phyloP scores from a whole-genome alignment of 2,888 invertebrate species.

The Amblyjoppa fuscipennis region DNA sequence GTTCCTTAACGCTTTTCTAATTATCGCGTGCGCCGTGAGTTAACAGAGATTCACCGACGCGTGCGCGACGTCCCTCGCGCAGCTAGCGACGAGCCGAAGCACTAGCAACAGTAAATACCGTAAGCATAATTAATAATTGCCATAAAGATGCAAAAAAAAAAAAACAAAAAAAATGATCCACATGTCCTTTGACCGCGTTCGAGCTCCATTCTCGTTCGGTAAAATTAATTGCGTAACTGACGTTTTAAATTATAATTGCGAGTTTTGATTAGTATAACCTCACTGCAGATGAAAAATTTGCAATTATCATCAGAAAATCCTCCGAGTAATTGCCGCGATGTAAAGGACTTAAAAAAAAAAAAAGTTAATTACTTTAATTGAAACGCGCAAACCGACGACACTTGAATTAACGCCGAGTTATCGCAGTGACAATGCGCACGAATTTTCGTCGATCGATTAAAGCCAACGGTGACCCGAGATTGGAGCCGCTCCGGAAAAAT shows the following conservation, averaged over 20 bases:
- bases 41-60: slow-evolving; percentile 26
- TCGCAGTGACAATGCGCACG: not conserved
- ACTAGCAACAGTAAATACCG: slow-evolving; percentile 10
- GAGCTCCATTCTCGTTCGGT: slow-evolving; percentile 20
- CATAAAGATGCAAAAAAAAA: slow-evolving; percentile 12
- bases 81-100: not conserved
- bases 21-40: slow-evolving; percentile 59
- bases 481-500: not conserved
- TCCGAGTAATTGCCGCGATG: not conserved
- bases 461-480: not conserved
- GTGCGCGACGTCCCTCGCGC: not conserved
- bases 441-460: not conserved
- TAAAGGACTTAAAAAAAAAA: not conserved
- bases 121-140: not conserved
- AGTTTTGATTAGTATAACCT: slow-evolving; percentile 28
- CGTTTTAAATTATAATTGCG: slow-evolving; percentile 27
- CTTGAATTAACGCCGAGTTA: too few relatives aligned
- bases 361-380: not conserved
- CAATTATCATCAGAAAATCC: slow-evolving; percentile 29
- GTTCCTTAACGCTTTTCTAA: slow-evolving; percentile 39
- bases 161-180: slow-evolving; percentile 58
- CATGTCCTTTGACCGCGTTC: slow-evolving; percentile 57
- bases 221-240: slow-evolving; percentile 16
- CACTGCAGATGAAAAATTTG: not conserved
- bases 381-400: not conserved